Evolutionary conservation across 1,140 invertebrate genomes (phyloP), one percentile per base, ranked within the genome.

Genomic region (Coptotermes formosanus): DNA sequence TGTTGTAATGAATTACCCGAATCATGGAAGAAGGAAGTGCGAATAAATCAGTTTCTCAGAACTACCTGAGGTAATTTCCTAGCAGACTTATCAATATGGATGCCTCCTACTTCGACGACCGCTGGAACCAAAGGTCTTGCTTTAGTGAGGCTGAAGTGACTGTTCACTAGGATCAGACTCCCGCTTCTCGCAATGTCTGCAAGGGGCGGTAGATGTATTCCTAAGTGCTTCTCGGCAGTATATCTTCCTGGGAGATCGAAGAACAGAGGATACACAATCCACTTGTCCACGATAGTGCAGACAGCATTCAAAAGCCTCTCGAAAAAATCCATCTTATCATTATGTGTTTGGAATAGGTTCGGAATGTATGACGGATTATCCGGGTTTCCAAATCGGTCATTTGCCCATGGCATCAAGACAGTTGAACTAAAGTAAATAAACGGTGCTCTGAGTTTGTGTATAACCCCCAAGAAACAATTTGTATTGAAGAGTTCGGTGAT

Each of bases 51-150:
- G 9, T 48, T 55, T 55, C 45, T 48, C 3, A 2, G 4, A 44
- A 59, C 69, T 75, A 86, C 86, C 82, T 52, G 7, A 3, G 86
- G 82, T 44, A 86, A 30, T 30, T 52, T 38, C 14, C 32, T 25
- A 69, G 84, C 64, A 32, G 90, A 87, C 75, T 89, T 87, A 25
- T 89, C 86, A 75, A 91, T 89, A 86, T 92, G 91, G 44, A 92
- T 87, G 25, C 91, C 91, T 19, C 90, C 92, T 30, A 92, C 88
- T 88, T 91, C 90, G 30, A 92, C 88, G 0, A 91, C 86, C 82
- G 88, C 89, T 11, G 91, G 91, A 30, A 89, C 83, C 12, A 89
- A 83, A 16, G 91, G 91, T 84, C 90, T 87, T 2, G 91, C 88
- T 82, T 90, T 89, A 84, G 87, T 90, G 0, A 92, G 83, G 75